phyloP scores from a whole-genome alignment of 2,797 vertebrate species.

The Poecilia velifera region DNA sequence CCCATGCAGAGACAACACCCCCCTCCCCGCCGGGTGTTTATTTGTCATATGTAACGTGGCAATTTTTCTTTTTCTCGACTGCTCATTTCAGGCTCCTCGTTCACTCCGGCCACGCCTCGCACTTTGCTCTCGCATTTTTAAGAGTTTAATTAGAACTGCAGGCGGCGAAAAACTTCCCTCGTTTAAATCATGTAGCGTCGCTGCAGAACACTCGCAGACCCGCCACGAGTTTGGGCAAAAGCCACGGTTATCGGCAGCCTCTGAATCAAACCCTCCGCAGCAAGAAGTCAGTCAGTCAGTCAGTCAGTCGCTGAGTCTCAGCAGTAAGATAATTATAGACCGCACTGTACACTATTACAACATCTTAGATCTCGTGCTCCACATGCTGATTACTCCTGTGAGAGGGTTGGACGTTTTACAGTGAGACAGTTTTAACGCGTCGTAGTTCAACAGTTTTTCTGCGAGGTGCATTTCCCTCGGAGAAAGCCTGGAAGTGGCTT shows the following conservation, averaged over 20 bases:
- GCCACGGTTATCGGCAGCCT: conserved; percentile 10
- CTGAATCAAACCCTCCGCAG: conserved; percentile 35
- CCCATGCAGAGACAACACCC: not conserved
- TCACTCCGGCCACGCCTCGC: conserved; percentile 56
- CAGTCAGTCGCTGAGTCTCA: conserved; percentile 30
- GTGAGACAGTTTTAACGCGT: conserved; percentile 20
- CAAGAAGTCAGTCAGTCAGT: conserved; percentile 41
- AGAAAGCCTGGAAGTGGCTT: conserved; percentile 30
- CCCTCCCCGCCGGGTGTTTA: conserved; percentile 14
- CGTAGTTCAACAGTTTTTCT: conserved; percentile 7
- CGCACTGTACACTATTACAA: conserved; percentile 7
- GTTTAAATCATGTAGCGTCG: conserved; percentile 17
- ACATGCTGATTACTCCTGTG: conserved; percentile 20
- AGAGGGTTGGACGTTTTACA: conserved; percentile 8
- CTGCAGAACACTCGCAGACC: conserved; percentile 15
- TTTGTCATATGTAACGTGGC: conserved; percentile 27
- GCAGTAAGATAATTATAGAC: conserved; percentile 54
- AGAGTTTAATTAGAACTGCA: conserved; percentile 63
- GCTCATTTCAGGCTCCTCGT: conserved; percentile 52
- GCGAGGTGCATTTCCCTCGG: conserved; percentile 32
- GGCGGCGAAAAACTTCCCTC: conserved; percentile 19
- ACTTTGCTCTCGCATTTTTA: conserved; percentile 56
- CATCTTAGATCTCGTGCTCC: conserved; percentile 34
- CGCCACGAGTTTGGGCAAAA: not conserved
- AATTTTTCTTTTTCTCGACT: conserved; percentile 49